Conservation (phyloP, 1,140 invertebrate genomes). For the Drosophila erecta region DNA sequence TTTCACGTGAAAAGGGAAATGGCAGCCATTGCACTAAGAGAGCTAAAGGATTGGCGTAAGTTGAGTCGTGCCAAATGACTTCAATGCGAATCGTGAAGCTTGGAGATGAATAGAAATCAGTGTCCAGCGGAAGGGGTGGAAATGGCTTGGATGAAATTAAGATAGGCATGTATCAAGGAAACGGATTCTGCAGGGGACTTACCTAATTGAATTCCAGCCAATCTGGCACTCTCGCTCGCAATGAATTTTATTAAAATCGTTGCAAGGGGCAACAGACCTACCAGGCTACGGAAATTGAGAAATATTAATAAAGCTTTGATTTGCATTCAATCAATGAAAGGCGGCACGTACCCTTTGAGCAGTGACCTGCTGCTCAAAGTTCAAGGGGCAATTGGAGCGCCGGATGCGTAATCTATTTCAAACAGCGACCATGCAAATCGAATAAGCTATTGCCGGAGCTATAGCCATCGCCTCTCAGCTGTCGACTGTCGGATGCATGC, state of each 20-base stretch:
- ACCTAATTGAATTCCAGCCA: slow-evolving; percentile 5
- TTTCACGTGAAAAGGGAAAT: background rate
- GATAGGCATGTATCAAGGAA: background rate
- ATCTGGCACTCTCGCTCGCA: background rate
- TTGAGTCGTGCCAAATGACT: slow-evolving; percentile 45
- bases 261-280: slow-evolving; percentile 33
- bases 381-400: slow-evolving; percentile 71
- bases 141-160: slow-evolving; percentile 11
- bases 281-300: slow-evolving; percentile 17
- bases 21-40: background rate
- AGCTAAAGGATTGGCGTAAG: slow-evolving; percentile 2
- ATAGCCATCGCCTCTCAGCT: slow-evolving; percentile 56
- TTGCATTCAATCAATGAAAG: slow-evolving; percentile 57
- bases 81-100: slow-evolving; percentile 49
- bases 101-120: slow-evolving; percentile 24
- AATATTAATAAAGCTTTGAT: slow-evolving; percentile 54
- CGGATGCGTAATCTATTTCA: slow-evolving; percentile 77
- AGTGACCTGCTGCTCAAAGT: slow-evolving; percentile 47
- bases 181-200: background rate
- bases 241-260: slow-evolving; percentile 42
- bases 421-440: slow-evolving; percentile 71
- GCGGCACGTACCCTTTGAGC: slow-evolving; percentile 56
- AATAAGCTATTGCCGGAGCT: slow-evolving; percentile 35
- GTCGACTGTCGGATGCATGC: slow-evolving; percentile 55
- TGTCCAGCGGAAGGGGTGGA: background rate